Evolutionary conservation across 2,888 invertebrate species (phyloP).

Genomic region (Cordilura impudica): DNA sequence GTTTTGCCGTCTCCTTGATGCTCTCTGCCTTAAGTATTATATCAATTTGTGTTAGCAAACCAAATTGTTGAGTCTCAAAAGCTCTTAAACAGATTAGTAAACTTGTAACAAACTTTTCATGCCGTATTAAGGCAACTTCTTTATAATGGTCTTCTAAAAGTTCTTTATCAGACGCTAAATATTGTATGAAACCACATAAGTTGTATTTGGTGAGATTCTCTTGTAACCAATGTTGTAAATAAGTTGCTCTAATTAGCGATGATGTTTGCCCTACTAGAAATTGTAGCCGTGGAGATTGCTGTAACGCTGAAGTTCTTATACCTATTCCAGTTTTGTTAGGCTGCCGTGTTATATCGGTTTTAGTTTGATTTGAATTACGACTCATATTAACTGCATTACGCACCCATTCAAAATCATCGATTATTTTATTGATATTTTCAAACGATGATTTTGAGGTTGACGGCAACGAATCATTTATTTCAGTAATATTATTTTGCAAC

Average conservation of each 20-base stretch:
- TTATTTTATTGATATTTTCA: constrained; percentile 63
- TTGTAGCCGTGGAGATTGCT: not conserved
- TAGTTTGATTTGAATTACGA: constrained; percentile 27
- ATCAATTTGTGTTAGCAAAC: constrained; percentile 82
- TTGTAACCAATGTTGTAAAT: constrained; percentile 67
- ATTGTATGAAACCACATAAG: constrained; percentile 79
- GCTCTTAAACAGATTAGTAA: constrained; percentile 82
- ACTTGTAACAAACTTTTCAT: constrained; percentile 81
- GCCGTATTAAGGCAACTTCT: constrained; percentile 81
- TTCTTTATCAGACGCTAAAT: constrained; percentile 82
- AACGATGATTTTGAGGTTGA: not conserved
- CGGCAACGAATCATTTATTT: constrained; percentile 31
- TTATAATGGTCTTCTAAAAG: constrained; percentile 81
- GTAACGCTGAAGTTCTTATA: not conserved
- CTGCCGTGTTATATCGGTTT: not conserved
- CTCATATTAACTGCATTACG: constrained; percentile 65
- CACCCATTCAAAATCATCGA: constrained; percentile 72
- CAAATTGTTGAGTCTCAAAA: constrained; percentile 82
- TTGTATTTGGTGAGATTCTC: constrained; percentile 67
- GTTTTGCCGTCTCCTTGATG: constrained; percentile 65
- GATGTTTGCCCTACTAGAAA: not conserved
- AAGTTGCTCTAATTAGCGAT: constrained; percentile 20
- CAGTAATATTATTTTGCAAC: constrained; percentile 4
- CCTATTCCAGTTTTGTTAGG: constrained; percentile 29
- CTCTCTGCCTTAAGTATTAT: constrained; percentile 77